Conservation (phyloP, 2,888 invertebrate species). For the Ennomos fuscantarius region DNA sequence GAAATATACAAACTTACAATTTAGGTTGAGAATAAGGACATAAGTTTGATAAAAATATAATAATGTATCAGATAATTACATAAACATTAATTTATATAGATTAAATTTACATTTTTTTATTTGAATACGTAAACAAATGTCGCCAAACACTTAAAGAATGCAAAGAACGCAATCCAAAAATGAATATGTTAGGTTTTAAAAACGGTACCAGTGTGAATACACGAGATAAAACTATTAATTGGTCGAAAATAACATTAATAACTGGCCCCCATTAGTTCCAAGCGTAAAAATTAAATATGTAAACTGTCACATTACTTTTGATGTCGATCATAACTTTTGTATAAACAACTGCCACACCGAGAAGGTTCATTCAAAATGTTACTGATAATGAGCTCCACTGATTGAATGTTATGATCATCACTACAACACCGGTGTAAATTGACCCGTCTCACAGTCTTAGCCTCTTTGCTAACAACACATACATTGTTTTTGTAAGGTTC, state of each 20-base stretch:
- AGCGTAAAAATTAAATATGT: slow-evolving; percentile 55
- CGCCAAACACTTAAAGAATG: slow-evolving; percentile 10
- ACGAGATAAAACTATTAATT: slow-evolving; percentile 23
- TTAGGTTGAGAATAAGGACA: too few relatives aligned
- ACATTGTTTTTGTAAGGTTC: slow-evolving; percentile 9
- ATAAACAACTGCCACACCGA: slow-evolving; percentile 53
- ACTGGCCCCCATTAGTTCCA: slow-evolving; percentile 40
- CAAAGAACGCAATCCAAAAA: not conserved
- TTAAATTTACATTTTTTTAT: too few relatives aligned
- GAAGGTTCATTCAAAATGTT: slow-evolving; percentile 47
- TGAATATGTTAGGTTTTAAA: not conserved
- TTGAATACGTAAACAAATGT: too few relatives aligned
- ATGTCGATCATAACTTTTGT: slow-evolving; percentile 56
- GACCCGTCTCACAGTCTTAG: slow-evolving; percentile 40
- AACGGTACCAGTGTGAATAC: slow-evolving; percentile 12
- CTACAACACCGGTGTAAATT: slow-evolving; percentile 43
- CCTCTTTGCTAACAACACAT: slow-evolving; percentile 7
- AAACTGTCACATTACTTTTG: slow-evolving; percentile 56
- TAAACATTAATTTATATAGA: not conserved
- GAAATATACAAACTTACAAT: too few relatives aligned
- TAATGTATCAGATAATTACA: too few relatives aligned
- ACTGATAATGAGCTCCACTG: slow-evolving; percentile 59
- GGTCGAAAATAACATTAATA: slow-evolving; percentile 15
- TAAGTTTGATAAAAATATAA: too few relatives aligned
- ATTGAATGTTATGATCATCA: slow-evolving; percentile 57